Evolutionary conservation across 2,888 invertebrate genomes (phyloP).

Genomic region (Sphaerophoria rueppellii): DNA sequence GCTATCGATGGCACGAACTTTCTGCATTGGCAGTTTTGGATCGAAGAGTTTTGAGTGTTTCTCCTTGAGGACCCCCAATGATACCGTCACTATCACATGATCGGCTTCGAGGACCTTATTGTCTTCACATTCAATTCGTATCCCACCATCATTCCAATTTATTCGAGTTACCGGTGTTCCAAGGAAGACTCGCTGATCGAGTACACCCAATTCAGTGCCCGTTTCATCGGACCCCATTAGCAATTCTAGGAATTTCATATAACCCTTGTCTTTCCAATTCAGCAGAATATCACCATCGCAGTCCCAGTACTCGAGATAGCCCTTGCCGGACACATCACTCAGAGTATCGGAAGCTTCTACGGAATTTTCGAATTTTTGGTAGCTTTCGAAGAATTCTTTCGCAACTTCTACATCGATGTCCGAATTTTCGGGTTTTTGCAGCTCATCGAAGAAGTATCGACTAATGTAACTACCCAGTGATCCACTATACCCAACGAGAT

Average conservation of each 20-base stretch:
- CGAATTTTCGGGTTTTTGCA: conserved; percentile 78
- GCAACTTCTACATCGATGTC: conserved; percentile 82
- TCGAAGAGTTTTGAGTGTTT: conserved; percentile 81
- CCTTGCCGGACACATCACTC: conserved; percentile 87
- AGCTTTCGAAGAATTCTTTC: conserved; percentile 85
- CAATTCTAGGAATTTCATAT: conserved; percentile 86
- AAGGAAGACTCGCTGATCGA: conserved; percentile 80
- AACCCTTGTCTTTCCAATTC: conserved; percentile 90
- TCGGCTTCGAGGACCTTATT: conserved; percentile 82
- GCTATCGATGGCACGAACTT: conserved; percentile 83
- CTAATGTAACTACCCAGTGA: conserved; percentile 80
- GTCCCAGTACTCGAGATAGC: conserved; percentile 85
- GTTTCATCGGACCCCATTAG: conserved; percentile 82
- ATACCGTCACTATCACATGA: conserved; percentile 85
- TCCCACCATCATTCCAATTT: conserved; percentile 78
- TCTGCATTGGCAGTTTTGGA: conserved; percentile 83
- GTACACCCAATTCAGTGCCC: conserved; percentile 77
- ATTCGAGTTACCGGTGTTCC: conserved; percentile 77
- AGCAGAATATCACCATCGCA: conserved; percentile 88
- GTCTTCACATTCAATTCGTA: conserved; percentile 79
- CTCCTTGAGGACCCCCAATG: conserved; percentile 85
- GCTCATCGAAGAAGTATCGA: conserved; percentile 78
- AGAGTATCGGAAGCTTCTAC: conserved; percentile 86
- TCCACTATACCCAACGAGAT: conserved; percentile 78
- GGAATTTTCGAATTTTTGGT: conserved; percentile 83